Conservation (phyloP, 1,140 invertebrate species). For the Rhynchophorus ferrugineus region DNA sequence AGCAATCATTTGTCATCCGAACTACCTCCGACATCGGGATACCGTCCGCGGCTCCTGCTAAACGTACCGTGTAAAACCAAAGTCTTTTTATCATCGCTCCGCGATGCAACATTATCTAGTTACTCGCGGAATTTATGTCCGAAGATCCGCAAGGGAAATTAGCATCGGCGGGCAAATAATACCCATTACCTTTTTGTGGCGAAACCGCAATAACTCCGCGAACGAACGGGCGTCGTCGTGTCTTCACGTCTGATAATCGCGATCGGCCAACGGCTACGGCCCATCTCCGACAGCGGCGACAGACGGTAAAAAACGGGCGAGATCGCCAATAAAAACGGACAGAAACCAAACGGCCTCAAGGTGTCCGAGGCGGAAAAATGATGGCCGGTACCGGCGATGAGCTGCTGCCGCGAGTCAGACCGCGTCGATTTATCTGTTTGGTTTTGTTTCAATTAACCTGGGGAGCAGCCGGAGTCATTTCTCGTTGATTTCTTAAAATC, state of each 20-base stretch:
- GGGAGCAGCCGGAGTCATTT: too few relatives aligned
- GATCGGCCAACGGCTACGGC: neutral
- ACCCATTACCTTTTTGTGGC: neutral
- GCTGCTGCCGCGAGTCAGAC: too few relatives aligned
- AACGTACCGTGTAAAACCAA: neutral
- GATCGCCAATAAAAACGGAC: neutral
- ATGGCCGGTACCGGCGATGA: neutral
- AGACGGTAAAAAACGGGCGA: neutral
- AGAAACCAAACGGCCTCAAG: neutral
- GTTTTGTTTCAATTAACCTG: too few relatives aligned
- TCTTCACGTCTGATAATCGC: neutral
- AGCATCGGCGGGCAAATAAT: neutral
- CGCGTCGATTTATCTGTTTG: too few relatives aligned
- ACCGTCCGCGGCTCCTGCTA: neutral
- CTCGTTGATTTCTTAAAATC: too few relatives aligned
- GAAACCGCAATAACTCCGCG: neutral
- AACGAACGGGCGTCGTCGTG: neutral
- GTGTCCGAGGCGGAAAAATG: neutral
- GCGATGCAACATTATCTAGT: neutral
- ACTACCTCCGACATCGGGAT: too few relatives aligned
- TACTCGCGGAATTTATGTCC: neutral
- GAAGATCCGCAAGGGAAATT: neutral
- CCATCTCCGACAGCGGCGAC: neutral
- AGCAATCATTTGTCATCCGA: too few relatives aligned
- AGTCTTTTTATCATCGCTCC: neutral